Evolutionary conservation across 2,797 vertebrate genomes (phyloP), one percentile per base, ranked within the genome.

Genomic region (Galagoides demidoff): DNA sequence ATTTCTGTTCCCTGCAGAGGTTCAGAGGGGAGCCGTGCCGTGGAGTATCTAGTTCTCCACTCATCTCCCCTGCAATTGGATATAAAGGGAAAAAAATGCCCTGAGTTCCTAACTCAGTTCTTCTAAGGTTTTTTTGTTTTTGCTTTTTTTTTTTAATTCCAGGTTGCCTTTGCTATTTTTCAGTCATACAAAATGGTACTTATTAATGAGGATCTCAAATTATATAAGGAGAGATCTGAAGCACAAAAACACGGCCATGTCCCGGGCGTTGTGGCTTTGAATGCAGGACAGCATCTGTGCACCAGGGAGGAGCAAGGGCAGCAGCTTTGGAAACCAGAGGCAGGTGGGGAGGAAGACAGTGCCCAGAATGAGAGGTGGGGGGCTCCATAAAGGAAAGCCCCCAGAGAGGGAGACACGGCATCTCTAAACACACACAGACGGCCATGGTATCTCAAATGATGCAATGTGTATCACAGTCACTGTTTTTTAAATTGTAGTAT

Each of bases 201-300:
- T 97, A 97, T 95, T 98, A 97, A 98, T 96, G 94, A 97, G 97
- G 97, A 92, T 97, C 97, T 97, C 97, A 93, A 91, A 93, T 96
- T 96, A 94, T 97, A 97, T 89, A 91, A 96, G 97, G 96, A 96
- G 94, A 96, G 96, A 97, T 93, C 87, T 83, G 85, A 97, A 91
- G 95, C 95, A 93, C 64, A 92, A 97, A 97, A 97, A 52, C 96
- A 89, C 93, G 90, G 93, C 94, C 90, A 92, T 87, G 96, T 96
- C 97, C 27, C 37, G 96, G 97, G 97, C 88, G 45, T 27, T 93
- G 85, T 37, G 93, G 94, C 98, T 98, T 96, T 97, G 97, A 97
- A 96, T 91, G 93, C 9, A 0, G 96, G 97, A 92, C 34, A 89
- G 95, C 96, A 87, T 96, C 97, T 97, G 97, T 90, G 96, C 88